Evolutionary conservation across 1,140 invertebrate genomes (phyloP).

Genomic region (Bombus vancouverensis): DNA sequence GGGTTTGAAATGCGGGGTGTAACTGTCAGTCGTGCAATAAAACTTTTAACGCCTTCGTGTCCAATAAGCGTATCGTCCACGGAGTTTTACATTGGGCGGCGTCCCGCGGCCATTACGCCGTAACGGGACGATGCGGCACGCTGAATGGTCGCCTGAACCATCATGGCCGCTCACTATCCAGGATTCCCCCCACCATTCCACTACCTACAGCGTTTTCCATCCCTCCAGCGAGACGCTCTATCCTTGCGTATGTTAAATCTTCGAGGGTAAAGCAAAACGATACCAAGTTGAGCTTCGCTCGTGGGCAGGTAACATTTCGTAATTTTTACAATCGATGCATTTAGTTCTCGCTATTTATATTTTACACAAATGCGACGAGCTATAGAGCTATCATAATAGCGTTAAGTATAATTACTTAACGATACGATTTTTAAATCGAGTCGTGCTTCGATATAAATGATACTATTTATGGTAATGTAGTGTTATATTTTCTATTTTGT

Average conservation of each 20-base stretch:
- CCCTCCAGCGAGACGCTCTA: slow-evolving; percentile 38
- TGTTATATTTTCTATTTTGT: not conserved
- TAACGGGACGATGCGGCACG: slow-evolving; percentile 62
- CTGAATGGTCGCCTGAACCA: slow-evolving; percentile 74
- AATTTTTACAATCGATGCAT: slow-evolving; percentile 1
- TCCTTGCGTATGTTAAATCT: slow-evolving; percentile 51
- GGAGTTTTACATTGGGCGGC: slow-evolving; percentile 75
- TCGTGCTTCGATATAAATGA: not conserved
- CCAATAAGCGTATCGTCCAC: slow-evolving; percentile 78
- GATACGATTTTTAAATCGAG: not conserved
- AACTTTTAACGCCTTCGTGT: slow-evolving; percentile 78
- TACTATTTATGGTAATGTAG: not conserved
- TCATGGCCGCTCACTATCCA: slow-evolving; percentile 77
- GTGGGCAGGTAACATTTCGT: slow-evolving; percentile 38
- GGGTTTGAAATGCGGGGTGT: slow-evolving; percentile 72
- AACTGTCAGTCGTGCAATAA: slow-evolving; percentile 78
- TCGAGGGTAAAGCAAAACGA: slow-evolving; percentile 11
- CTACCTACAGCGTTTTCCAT: slow-evolving; percentile 38
- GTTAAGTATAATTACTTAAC: not conserved
- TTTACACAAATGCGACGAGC: too few species aligned
- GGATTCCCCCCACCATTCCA: slow-evolving; percentile 54
- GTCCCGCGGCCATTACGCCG: slow-evolving; percentile 79
- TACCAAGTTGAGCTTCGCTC: slow-evolving; percentile 17
- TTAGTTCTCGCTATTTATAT: not conserved
- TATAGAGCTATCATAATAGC: too few species aligned